Conservation (phyloP, 2,113 vertebrate genomes). For the Zosterops hypoxanthus region DNA sequence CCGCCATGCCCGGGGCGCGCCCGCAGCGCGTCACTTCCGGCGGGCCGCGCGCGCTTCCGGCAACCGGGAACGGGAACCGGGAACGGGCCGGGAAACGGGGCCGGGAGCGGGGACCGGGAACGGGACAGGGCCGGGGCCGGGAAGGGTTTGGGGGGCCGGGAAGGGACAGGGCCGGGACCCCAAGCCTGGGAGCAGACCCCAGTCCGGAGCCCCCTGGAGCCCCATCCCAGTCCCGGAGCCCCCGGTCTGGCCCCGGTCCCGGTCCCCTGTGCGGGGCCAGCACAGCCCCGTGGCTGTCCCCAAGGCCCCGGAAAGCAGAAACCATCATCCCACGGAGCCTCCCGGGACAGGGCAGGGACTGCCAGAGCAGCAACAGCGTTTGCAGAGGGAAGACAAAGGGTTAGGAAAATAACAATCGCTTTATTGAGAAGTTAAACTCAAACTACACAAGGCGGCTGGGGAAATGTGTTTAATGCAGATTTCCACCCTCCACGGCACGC, state of each 20-base stretch:
- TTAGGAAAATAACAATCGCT: neutral
- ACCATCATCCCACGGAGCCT: accelerated
- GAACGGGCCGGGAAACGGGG: neutral
- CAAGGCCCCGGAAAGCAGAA: accelerated
- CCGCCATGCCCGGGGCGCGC: neutral
- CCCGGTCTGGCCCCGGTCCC: neutral
- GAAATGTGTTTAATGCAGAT: neutral
- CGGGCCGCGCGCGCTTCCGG: neutral
- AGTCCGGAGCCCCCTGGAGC: accelerated
- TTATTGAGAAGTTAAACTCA: neutral
- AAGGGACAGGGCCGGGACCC: neutral
- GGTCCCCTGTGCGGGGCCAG: accelerated
- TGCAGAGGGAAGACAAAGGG: neutral
- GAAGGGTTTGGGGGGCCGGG: too few species aligned
- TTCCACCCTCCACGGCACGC: neutral
- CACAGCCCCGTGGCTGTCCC: accelerated
- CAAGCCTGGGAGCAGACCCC: neutral
- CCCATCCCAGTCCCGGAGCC: neutral
- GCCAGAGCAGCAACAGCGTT: neutral
- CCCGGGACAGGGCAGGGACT: accelerated
- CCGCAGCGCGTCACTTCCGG: slow-evolving; percentile 49
- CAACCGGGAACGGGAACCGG: neutral
- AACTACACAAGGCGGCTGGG: neutral
- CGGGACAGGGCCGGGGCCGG: neutral
- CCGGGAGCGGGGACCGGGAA: too few species aligned